These are phyloP conservation scores for Tetranychus piercei DNA, from an alignment of 2,888 invertebrate species.

Conservation along the genomic window DNA sequence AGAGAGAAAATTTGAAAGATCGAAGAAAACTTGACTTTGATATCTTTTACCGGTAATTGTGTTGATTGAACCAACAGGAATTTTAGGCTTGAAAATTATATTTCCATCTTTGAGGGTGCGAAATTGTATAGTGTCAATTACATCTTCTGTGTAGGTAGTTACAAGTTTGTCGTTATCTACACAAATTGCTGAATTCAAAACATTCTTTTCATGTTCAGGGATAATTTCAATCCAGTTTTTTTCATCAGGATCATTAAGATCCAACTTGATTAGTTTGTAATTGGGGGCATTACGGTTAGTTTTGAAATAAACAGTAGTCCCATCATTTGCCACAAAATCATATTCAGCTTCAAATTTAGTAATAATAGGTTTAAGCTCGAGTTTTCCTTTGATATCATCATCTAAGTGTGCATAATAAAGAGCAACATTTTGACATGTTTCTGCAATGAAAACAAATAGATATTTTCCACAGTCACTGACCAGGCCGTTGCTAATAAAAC, in stretches of 20 bases:
- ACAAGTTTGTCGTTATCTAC: constrained; percentile 63
- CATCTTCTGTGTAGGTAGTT: constrained; percentile 74
- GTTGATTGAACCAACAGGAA: constrained; percentile 53
- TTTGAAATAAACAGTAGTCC: constrained; percentile 57
- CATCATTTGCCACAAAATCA: constrained; percentile 80
- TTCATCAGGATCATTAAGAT: constrained; percentile 36
- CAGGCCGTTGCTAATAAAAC: constrained; percentile 40
- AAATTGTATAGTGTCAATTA: constrained; percentile 32
- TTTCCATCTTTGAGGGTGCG: constrained; percentile 14
- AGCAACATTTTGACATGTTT: constrained; percentile 79
- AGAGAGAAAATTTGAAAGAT: constrained; percentile 78
- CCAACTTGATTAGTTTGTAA: constrained; percentile 63
- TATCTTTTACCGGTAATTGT: constrained; percentile 66
- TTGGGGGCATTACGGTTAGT: constrained; percentile 87
- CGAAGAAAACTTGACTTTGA: constrained; percentile 74
- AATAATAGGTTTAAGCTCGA: constrained; percentile 39
- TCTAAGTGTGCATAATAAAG: constrained; percentile 63
- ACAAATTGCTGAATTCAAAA: constrained; percentile 69
- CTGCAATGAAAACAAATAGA: constrained; percentile 58
- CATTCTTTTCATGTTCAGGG: constrained; percentile 62
- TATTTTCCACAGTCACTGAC: constrained; percentile 81
- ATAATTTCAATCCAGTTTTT: constrained; percentile 66
- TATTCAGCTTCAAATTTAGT: constrained; percentile 81
- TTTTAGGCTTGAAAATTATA: constrained; percentile 14
- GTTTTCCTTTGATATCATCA: constrained; percentile 23